Evolutionary conservation across 2,113 vertebrate genomes (phyloP), one percentile per base, ranked within the genome.

Genomic region (Nicator chloris): DNA sequence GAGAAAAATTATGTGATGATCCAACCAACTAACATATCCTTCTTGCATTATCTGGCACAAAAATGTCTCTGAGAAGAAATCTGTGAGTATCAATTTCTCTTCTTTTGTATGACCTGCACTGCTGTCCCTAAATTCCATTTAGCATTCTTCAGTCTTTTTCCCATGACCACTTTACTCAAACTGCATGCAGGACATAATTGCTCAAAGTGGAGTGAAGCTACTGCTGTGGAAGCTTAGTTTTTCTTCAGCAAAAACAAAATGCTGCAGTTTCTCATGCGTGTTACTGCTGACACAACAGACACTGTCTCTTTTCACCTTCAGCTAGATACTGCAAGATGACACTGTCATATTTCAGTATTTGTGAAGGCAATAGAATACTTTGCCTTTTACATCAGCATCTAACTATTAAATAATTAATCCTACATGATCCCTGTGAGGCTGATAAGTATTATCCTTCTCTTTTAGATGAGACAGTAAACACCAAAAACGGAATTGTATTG

Each of bases 381-480:
- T 92, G 35, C 28, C 33, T 93, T 96, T 78, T 89, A 69, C 23
- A 56, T 68, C 19, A 40, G 33, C 33, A 11, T 70, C 30, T 70
- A 84, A 42, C 49, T 91, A 65, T 47, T 91, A 66, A 92, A 88
- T 88, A 94, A 91, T 92, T 94, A 96, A 95, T 91, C 81, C 84
- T 72, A 64, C 31, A 47, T 1, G 6, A 72, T 56, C 73, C 57
- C 65, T 79, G 21, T 45, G 65, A 79, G 28, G 65, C 26, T 93
- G 81, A 68, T 82, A 94, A 92, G 73, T 87, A 91, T 96, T 91
- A 96, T 84, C 51, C 27, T 86, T 82, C 84, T 86, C 37, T 70
- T 81, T 63, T 15, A 95, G 47, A 91, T 63, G 54, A 84, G 64
- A 56, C 80, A 89, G 64, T 81, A 86, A 95, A 91, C 45, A 78